Evolutionary conservation across 2,888 invertebrate genomes (phyloP), one percentile per base, ranked within the genome.

Genomic region (Erynnis tages): DNA sequence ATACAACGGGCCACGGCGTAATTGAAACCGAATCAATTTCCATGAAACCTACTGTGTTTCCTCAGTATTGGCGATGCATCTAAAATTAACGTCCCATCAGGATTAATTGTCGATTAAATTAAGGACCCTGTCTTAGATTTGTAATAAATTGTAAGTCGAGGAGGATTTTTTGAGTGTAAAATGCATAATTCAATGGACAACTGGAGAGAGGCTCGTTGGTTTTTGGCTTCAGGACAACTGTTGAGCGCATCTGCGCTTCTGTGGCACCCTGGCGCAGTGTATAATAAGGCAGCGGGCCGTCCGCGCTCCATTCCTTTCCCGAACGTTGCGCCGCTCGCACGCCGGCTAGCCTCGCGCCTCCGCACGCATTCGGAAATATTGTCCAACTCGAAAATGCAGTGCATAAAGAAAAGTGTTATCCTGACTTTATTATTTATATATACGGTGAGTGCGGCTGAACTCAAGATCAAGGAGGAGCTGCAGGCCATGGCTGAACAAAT

Each of bases 231-330:
- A 56, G 71, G 70, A 76, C 86, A 85, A 85, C 85, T 86, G 84
- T 84, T 84, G 83, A 79, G 62, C 76, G 69, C 86, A 87, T 85
- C 84, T 87, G 86, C 82, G 75, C 73, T 58, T 57, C 54, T 58
- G 55, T 41, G 66, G 62, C 62, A 67, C 65, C 71, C 68, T 68
- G 66, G 25, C 58, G 50, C 37, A 44, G 56, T 53, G 64, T 74
- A 73, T 74, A 76, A 72, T 65, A 66, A 62, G 59, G 61, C 58
- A 56, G 61, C 55, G 41, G 50, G 16, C 56, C 16, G 32, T 50
- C 57, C 61, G 59, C 65, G 67, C 64, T 60, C 54, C 78, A 84
- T 75, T 82, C 77, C 64, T 57, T 63, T 62, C 55, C 59, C 61
- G 58, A 59, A 53, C 61, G 52, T 63, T 61, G 71, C 44, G 56